Conservation (phyloP, 1,140 invertebrate species). For the Daktulosphaira vitifoliae region DNA sequence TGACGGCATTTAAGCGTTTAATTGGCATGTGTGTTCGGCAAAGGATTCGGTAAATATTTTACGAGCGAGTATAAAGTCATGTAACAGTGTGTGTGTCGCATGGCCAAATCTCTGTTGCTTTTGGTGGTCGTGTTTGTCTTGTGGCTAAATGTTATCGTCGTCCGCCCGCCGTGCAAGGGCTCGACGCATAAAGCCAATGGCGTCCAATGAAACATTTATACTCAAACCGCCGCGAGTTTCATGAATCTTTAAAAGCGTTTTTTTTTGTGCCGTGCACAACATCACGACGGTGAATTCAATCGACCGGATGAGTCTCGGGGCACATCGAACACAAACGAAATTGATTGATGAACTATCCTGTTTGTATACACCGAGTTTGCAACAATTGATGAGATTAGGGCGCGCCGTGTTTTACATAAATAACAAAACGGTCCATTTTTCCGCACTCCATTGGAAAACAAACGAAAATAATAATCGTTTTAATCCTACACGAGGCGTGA, state of each 20-base stretch:
- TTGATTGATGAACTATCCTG: slow-evolving; percentile 21
- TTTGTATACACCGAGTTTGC: not conserved
- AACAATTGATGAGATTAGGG: slow-evolving; percentile 12
- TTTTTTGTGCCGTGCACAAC: not conserved
- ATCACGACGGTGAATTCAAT: slow-evolving; percentile 16
- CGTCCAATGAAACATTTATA: slow-evolving; percentile 21
- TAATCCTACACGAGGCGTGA: no score
- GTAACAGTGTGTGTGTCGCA: no score
- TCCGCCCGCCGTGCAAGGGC: no score
- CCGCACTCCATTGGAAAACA: no score
- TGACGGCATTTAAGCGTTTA: no score
- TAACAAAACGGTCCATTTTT: not conserved
- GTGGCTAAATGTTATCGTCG: no score
- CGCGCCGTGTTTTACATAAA: not conserved
- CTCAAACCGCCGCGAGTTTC: not conserved
- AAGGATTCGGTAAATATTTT: no score
- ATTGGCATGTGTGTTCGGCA: no score
- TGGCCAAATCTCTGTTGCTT: no score
- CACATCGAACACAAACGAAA: not conserved
- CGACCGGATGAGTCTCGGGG: not conserved
- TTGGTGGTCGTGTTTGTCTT: no score
- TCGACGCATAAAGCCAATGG: slow-evolving; percentile 14
- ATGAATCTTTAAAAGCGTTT: slow-evolving; percentile 27
- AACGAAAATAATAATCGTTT: no score
- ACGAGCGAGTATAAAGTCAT: no score